Conservation (phyloP, 2,888 invertebrate genomes). For the Amiota mariae region DNA sequence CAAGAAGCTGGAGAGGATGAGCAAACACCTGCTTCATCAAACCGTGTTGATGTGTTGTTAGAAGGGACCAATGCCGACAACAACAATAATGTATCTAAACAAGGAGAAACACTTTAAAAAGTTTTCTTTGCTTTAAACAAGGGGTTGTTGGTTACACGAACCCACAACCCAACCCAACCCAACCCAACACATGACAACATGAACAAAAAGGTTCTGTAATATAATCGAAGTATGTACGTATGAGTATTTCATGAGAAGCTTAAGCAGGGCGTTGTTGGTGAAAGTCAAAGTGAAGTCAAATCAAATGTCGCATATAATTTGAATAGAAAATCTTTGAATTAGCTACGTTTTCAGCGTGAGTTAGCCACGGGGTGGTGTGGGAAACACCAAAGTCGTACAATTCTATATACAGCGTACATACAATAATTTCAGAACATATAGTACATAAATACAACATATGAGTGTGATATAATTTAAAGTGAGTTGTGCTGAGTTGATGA, state of each 20-base stretch:
- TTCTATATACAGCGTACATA: too few relatives aligned
- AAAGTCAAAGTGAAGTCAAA: background rate
- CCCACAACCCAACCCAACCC: too few relatives aligned
- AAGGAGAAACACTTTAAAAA: slow-evolving; percentile 16
- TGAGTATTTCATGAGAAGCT: too few relatives aligned
- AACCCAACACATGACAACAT: too few relatives aligned
- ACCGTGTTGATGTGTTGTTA: background rate
- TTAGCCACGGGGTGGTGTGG: background rate
- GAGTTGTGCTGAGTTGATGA: background rate
- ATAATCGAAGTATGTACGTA: too few relatives aligned
- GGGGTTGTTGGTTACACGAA: background rate
- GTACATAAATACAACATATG: too few relatives aligned
- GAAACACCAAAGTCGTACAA: too few relatives aligned
- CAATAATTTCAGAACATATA: too few relatives aligned
- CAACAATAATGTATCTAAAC: slow-evolving; percentile 5
- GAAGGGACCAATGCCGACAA: background rate
- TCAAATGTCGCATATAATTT: background rate
- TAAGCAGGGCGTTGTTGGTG: too few relatives aligned
- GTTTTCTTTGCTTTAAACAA: slow-evolving; percentile 1
- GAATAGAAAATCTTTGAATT: too few relatives aligned
- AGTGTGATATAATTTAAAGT: slow-evolving; percentile 5
- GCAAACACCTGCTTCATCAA: background rate
- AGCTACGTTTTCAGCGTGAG: background rate
- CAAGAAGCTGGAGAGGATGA: background rate
- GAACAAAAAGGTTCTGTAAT: too few relatives aligned